These are phyloP conservation scores for Cnemophilus loriae DNA, from an alignment of 2,113 vertebrate genomes.

Conservation along the genomic window DNA sequence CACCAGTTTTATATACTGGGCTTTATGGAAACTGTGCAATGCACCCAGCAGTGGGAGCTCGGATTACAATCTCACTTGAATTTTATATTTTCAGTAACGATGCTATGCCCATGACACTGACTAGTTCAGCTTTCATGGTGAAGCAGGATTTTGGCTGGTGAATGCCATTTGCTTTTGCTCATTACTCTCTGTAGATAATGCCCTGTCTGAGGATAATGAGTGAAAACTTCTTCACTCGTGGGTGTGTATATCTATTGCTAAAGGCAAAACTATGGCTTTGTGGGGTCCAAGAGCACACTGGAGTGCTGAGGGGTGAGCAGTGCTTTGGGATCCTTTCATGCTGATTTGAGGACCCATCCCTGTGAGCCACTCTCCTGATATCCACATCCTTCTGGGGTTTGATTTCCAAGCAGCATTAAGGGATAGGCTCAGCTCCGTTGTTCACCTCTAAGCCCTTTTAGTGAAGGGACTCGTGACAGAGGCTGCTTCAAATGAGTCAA, in stretches of 20 bases:
- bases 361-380: not conserved
- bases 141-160: not conserved
- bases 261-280: not conserved
- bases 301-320: not conserved
- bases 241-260: not conserved
- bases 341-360: not conserved
- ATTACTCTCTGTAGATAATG: not conserved
- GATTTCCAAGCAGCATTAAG: not conserved
- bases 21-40: not conserved
- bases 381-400: accelerated
- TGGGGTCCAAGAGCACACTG: not conserved
- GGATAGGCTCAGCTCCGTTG: accelerated
- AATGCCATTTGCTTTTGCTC: not conserved
- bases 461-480: not conserved
- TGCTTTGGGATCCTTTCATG: not conserved
- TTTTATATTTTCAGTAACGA: not conserved
- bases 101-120: not conserved
- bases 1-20: not conserved
- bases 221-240: not conserved
- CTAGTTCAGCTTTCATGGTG: not conserved
- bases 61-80: not conserved
- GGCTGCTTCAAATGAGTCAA: not conserved
- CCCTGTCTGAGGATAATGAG: not conserved
- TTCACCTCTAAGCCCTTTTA: not conserved
- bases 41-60: not conserved